Evolutionary conservation across 2,113 vertebrate species (phyloP).

Genomic region (Onychostoma macrolepis): DNA sequence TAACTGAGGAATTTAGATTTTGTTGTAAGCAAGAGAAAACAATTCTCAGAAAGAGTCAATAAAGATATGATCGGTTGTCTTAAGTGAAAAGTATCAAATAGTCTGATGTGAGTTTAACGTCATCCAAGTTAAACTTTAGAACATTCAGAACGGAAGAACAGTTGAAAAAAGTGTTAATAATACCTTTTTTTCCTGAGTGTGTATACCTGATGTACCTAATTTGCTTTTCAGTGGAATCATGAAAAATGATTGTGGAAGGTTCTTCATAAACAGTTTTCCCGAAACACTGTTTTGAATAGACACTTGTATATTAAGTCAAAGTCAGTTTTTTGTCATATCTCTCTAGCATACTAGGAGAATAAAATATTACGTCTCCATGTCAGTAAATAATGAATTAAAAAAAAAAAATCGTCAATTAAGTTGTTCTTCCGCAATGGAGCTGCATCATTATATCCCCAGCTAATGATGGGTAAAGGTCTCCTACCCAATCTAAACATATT

Average conservation of each 20-base stretch:
- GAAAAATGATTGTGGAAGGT: background rate
- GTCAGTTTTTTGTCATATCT: background rate
- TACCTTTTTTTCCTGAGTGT: too few relatives aligned
- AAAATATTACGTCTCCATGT: background rate
- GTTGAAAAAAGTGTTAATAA: background rate
- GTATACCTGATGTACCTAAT: background rate
- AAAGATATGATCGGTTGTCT: background rate
- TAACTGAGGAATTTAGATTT: too few relatives aligned
- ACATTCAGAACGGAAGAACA: background rate
- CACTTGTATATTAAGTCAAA: background rate
- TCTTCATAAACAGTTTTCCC: background rate
- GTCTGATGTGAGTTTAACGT: background rate
- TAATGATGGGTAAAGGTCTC: conserved; percentile 29
- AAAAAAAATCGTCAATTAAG: background rate
- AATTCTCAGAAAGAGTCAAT: background rate
- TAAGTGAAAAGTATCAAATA: background rate
- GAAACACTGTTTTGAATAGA: background rate
- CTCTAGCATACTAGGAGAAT: background rate
- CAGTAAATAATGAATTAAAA: background rate
- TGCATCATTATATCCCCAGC: background rate
- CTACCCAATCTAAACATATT: conserved; percentile 34
- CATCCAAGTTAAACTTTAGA: too few relatives aligned
- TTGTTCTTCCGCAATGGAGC: background rate
- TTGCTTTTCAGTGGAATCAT: background rate
- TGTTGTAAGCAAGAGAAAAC: too few relatives aligned